Evolutionary conservation across 2,797 vertebrate species (phyloP).

Genomic region (Hippopotamyrus pictus): DNA sequence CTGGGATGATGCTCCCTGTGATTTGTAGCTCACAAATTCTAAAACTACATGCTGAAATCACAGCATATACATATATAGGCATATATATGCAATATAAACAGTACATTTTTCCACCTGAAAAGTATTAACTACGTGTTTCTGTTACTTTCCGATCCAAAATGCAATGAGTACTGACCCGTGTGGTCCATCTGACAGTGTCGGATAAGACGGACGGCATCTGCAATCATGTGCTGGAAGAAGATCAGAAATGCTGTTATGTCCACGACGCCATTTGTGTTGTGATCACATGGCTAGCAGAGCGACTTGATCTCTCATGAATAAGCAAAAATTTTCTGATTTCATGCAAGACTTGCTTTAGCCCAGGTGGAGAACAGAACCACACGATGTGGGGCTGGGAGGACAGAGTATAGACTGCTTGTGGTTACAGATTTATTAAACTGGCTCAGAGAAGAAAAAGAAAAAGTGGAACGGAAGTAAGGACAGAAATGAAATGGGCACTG

Average conservation of each 20-base stretch:
- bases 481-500: not conserved
- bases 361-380: not conserved
- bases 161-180: conserved; percentile 63
- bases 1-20: not conserved
- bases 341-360: not conserved
- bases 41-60: not conserved
- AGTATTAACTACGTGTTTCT: not conserved
- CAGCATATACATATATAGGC: not conserved
- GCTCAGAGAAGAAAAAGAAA: not conserved
- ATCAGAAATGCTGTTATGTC: not conserved
- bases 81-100: not conserved
- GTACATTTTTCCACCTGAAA: not conserved
- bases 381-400: not conserved
- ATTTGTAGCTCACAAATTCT: not conserved
- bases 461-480: not conserved
- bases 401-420: not conserved
- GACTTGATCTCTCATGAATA: not conserved
- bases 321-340: not conserved
- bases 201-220: conserved; percentile 82
- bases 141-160: not conserved
- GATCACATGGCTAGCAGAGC: not conserved
- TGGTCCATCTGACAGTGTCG: conserved; percentile 85
- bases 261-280: not conserved
- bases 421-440: not conserved
- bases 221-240: conserved; percentile 88